phyloP scores from a whole-genome alignment of 2,797 vertebrate genomes.

The Muscicapa comitata region DNA sequence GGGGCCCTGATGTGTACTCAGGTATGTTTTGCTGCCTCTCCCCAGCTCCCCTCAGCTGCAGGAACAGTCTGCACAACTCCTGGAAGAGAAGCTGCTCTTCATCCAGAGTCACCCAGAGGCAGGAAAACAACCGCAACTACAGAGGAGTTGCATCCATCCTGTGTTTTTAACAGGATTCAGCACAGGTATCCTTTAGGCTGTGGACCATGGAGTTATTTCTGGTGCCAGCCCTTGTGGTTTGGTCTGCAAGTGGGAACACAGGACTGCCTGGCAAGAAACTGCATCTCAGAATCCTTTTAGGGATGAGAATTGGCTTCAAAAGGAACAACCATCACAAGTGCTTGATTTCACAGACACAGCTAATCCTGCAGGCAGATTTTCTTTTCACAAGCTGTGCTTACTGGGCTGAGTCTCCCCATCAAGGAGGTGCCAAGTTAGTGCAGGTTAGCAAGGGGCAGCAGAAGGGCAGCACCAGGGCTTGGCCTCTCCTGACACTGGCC shows the following conservation, averaged over 20 bases:
- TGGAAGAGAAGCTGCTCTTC: neutral
- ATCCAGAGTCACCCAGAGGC: neutral
- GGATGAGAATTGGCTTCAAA: neutral
- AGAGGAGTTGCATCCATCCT: neutral
- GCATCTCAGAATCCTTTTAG: neutral
- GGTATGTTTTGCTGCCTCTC: neutral
- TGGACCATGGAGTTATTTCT: rapidly evolving
- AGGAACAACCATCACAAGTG: neutral
- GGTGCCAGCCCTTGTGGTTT: neutral
- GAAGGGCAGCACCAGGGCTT: neutral
- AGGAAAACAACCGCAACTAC: neutral
- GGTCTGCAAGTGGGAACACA: neutral
- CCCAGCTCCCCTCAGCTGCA: neutral
- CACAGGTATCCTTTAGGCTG: neutral
- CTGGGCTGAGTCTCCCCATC: neutral
- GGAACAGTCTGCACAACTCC: neutral
- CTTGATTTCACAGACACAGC: neutral
- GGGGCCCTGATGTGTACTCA: rapidly evolving
- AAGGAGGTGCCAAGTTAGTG: neutral
- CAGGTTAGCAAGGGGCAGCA: neutral
- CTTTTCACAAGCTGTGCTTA: neutral
- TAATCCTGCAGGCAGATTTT: neutral
- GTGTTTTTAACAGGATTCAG: neutral
- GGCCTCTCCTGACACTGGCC: neutral
- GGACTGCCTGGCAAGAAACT: neutral